phyloP scores from a whole-genome alignment of 2,797 vertebrate species.

The Eulemur albifrons region DNA sequence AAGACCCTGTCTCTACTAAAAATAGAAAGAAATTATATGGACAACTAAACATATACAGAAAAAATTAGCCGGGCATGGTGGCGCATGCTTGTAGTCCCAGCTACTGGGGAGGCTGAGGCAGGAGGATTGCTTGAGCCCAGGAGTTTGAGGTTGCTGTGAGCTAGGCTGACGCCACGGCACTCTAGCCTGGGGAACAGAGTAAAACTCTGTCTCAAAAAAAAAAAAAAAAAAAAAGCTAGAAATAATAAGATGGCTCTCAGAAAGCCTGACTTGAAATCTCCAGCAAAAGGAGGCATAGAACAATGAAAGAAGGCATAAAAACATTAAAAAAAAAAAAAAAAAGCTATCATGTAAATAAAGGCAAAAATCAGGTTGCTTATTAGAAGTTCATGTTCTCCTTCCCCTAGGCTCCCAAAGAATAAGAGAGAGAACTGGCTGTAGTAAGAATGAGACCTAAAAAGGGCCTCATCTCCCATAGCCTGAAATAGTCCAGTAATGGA shows the following conservation, averaged over 20 bases:
- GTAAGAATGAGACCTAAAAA: not conserved
- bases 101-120: no score
- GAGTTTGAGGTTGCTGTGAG: no score
- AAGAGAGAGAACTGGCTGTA: not conserved
- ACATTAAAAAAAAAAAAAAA: not conserved
- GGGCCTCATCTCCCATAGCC: not conserved
- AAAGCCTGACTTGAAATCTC: conserved; percentile 22
- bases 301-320: not conserved
- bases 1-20: no score
- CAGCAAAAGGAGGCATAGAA: conserved; percentile 16
- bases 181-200: no score
- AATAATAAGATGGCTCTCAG: not conserved
- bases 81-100: no score
- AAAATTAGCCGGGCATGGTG: no score
- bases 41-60: no score
- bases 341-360: not conserved
- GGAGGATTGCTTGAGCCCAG: no score
- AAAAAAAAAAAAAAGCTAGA: not conserved
- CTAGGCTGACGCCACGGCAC: no score
- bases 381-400: conserved; percentile 38
- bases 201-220: no score
- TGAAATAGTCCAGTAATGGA: not conserved
- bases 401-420: not conserved
- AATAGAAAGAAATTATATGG: no score
- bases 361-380: conserved; percentile 31